Percentiles rank a stretch among this genome's conserved stretches.
Conservation (phyloP, 2,113 vertebrate species). For the Megaceryle torquata region DNA sequence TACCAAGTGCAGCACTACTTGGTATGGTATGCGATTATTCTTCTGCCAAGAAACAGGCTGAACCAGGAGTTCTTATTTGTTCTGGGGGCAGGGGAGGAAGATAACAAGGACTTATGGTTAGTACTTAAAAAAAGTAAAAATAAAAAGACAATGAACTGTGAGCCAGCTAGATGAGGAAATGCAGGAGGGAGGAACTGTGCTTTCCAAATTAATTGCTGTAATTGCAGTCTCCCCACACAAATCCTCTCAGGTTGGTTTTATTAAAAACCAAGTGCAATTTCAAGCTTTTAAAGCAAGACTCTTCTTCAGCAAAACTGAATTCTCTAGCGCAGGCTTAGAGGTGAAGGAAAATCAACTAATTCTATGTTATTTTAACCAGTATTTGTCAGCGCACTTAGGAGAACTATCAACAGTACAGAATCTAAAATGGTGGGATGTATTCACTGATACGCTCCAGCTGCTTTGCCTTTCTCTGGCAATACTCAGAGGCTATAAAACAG, state of each 20-base stretch:
- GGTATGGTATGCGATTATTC: background rate
- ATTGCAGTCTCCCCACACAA: background rate
- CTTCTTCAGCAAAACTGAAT: background rate
- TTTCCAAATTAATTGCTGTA: conserved; percentile 8
- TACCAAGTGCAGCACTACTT: background rate
- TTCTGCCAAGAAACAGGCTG: background rate
- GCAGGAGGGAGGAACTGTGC: background rate
- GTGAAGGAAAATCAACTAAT: background rate
- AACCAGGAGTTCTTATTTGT: background rate
- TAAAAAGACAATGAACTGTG: background rate
- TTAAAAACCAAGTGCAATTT: background rate
- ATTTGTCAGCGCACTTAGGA: background rate
- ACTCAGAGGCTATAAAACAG: background rate
- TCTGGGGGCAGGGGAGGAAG: background rate
- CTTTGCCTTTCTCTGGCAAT: background rate
- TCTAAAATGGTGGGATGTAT: background rate
- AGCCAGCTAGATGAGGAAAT: background rate
- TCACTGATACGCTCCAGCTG: background rate
- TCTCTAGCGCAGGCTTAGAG: background rate
- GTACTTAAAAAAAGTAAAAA: background rate
- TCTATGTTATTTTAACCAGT: background rate
- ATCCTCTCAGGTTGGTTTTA: background rate
- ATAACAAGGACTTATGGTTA: background rate
- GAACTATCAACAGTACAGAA: background rate
- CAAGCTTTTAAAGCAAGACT: background rate